phyloP scores from a whole-genome alignment of 2,888 invertebrate species.

The Mayetiola destructor region DNA sequence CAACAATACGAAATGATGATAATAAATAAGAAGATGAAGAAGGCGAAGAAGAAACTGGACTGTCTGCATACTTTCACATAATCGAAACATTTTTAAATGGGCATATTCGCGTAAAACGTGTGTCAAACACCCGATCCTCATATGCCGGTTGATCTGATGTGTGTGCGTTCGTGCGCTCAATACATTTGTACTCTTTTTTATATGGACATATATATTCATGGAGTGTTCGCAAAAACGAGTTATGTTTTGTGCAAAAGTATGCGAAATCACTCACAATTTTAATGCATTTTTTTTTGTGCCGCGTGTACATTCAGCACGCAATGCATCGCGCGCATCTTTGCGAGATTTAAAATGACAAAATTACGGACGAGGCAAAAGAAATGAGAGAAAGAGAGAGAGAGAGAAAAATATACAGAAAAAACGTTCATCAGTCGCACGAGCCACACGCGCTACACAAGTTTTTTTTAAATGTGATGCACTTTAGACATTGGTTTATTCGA shows the following conservation, averaged over 20 bases:
- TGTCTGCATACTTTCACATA: constrained; percentile 1
- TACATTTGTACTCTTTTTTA: too few relatives aligned
- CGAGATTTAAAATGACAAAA: background rate
- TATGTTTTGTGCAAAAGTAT: too few relatives aligned
- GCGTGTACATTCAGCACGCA: background rate
- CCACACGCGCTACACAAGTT: background rate
- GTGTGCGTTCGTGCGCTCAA: background rate
- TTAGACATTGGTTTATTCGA: background rate
- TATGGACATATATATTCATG: too few relatives aligned
- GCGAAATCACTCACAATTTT: background rate
- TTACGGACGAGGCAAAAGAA: background rate
- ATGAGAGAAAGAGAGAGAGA: background rate
- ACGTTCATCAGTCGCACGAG: too few relatives aligned
- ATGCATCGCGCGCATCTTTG: background rate
- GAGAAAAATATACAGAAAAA: background rate
- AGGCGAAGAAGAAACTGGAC: background rate
- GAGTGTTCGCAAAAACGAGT: too few relatives aligned
- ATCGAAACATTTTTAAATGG: too few relatives aligned
- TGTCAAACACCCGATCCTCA: too few relatives aligned
- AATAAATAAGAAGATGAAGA: background rate
- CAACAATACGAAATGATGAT: too few relatives aligned
- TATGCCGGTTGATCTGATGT: too few relatives aligned
- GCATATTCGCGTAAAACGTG: too few relatives aligned
- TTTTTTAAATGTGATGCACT: background rate
- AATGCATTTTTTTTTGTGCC: background rate